These are phyloP conservation scores for Iguana delicatissima DNA, from an alignment of 2,797 vertebrate species.

Conservation along the genomic window DNA sequence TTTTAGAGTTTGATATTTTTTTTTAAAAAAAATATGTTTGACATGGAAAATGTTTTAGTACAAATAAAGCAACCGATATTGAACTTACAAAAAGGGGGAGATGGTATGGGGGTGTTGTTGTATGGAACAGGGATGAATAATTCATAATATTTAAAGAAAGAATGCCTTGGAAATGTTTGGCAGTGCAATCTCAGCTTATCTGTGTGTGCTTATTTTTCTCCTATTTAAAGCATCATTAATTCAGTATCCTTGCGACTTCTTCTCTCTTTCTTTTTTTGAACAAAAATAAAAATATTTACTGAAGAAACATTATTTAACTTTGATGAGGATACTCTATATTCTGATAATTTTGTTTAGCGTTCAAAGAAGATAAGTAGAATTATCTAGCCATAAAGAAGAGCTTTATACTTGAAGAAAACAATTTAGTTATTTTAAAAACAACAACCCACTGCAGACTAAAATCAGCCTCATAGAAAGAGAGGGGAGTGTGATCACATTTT, in stretches of 20 bases:
- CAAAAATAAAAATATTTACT: slow-evolving; percentile 55
- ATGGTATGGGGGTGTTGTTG: slow-evolving; percentile 81
- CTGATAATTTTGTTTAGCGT: slow-evolving; percentile 79
- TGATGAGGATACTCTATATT: slow-evolving; percentile 77
- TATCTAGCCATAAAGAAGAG: slow-evolving; percentile 75
- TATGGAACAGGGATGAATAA: slow-evolving; percentile 89
- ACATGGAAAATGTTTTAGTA: slow-evolving; percentile 96
- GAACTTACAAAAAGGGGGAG: slow-evolving; percentile 83
- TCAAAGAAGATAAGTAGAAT: slow-evolving; percentile 72
- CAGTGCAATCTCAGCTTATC: slow-evolving; percentile 78
- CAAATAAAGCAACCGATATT: slow-evolving; percentile 96
- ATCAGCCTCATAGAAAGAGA: slow-evolving; percentile 80
- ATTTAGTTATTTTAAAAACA: slow-evolving; percentile 64
- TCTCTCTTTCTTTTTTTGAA: slow-evolving; percentile 52
- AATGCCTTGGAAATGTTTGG: slow-evolving; percentile 80
- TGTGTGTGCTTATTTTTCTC: slow-evolving; percentile 71
- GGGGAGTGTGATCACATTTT: slow-evolving; percentile 81
- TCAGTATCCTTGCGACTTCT: slow-evolving; percentile 73
- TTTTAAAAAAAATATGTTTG: slow-evolving; percentile 85
- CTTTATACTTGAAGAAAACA: slow-evolving; percentile 71
- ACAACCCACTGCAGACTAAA: slow-evolving; percentile 67
- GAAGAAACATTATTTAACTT: slow-evolving; percentile 80
- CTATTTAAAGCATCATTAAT: slow-evolving; percentile 84
- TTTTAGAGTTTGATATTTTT: slow-evolving; percentile 88
- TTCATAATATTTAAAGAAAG: slow-evolving; percentile 92